Conservation (phyloP, 2,113 vertebrate genomes). For the Zapornia atra region DNA sequence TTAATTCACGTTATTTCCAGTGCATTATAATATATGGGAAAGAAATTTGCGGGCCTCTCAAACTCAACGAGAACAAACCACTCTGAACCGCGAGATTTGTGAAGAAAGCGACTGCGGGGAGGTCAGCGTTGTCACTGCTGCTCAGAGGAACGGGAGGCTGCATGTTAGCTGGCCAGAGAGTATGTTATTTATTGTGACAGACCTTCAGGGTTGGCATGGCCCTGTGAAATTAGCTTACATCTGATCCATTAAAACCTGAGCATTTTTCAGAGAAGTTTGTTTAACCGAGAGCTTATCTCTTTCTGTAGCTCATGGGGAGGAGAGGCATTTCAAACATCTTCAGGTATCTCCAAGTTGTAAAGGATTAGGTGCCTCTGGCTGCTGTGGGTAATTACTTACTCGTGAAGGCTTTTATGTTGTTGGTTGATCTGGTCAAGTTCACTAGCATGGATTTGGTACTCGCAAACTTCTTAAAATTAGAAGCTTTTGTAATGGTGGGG, state of each 20-base stretch:
- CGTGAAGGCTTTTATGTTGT: neutral
- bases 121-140: constrained; percentile 2
- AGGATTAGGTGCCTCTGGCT: neutral
- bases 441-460: neutral
- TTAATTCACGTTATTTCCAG: constrained; percentile 33
- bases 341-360: neutral
- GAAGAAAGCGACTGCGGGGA: neutral
- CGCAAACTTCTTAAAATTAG: neutral
- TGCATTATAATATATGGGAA: neutral
- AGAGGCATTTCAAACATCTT: neutral
- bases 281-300: neutral
- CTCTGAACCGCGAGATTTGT: neutral
- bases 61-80: neutral
- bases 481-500: neutral
- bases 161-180: neutral
- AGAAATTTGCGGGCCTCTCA: neutral
- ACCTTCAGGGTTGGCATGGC: constrained; percentile 18
- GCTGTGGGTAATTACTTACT: neutral
- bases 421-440: neutral
- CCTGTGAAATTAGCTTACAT: constrained; percentile 34
- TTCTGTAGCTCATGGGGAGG: neutral
- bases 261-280: neutral
- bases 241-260: neutral
- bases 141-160: neutral
- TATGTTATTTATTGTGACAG: neutral